Evolutionary conservation across 2,797 vertebrate genomes (phyloP).

Genomic region (Acipenser ruthenus): DNA sequence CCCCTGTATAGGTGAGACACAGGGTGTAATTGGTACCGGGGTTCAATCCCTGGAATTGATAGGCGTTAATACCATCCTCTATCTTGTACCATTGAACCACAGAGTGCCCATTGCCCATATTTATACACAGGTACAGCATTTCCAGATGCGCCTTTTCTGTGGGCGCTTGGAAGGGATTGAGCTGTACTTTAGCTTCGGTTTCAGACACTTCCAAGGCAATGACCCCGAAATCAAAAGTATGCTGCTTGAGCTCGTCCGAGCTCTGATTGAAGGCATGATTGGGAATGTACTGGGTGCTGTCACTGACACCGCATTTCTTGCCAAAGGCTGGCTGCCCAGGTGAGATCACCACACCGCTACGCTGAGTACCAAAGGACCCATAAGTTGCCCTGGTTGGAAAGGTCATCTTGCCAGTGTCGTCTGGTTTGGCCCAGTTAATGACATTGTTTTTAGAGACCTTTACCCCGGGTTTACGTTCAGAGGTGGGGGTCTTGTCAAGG

Average conservation of each 20-base stretch:
- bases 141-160: too few species aligned
- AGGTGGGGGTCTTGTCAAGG: constrained; percentile 36
- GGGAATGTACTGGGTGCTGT: too few species aligned
- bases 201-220: too few species aligned
- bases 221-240: too few species aligned
- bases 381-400: constrained; percentile 23
- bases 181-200: too few species aligned
- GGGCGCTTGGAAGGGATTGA: too few species aligned
- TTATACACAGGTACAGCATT: too few species aligned
- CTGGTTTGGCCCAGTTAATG: constrained; percentile 53
- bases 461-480: constrained; percentile 51
- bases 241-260: too few species aligned
- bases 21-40: constrained; percentile 95
- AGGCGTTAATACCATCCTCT: constrained; percentile 84
- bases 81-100: constrained; percentile 90
- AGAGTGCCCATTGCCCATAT: constrained; percentile 66
- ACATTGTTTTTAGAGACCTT: constrained; percentile 69
- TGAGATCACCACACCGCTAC: constrained; percentile 12
- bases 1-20: constrained; percentile 80
- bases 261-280: too few species aligned
- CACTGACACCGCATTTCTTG: constrained; percentile 69
- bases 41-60: constrained; percentile 80
- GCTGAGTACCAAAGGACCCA: constrained; percentile 26
- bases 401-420: constrained; percentile 53
- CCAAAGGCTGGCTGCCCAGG: constrained; percentile 41